phyloP scores from a whole-genome alignment of 2,113 vertebrate genomes.

The Trinectes maculatus region DNA sequence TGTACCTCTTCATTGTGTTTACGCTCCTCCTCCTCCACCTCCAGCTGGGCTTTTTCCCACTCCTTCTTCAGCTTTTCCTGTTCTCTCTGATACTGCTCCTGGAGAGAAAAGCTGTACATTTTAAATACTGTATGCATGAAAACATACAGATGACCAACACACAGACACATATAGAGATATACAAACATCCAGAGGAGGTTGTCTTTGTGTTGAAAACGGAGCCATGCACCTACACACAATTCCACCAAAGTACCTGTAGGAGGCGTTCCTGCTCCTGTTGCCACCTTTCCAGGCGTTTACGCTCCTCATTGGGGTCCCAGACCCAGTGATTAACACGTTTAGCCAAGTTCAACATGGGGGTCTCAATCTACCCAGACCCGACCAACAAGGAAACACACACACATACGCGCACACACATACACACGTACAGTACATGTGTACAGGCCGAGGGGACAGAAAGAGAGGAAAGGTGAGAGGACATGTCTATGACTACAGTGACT shows the following conservation, averaged over 20 bases:
- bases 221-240: constrained; percentile 48
- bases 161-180: neutral
- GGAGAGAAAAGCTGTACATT: constrained; percentile 4
- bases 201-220: constrained; percentile 13
- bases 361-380: constrained; percentile 81
- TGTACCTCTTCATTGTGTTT: constrained; percentile 96
- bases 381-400: constrained; percentile 16
- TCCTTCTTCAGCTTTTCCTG: constrained; percentile 95
- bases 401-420: constrained; percentile 44
- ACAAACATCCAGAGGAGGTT: constrained; percentile 22
- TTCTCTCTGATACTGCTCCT: constrained; percentile 95
- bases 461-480: constrained; percentile 77
- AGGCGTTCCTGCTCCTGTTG: constrained; percentile 95
- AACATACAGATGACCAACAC: neutral
- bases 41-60: constrained; percentile 96
- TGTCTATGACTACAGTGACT: constrained; percentile 55
- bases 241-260: constrained; percentile 88
- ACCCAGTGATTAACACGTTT: constrained; percentile 94
- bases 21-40: constrained; percentile 95
- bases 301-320: constrained; percentile 98
- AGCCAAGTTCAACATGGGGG: constrained; percentile 84
- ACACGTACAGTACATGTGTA: constrained; percentile 49
- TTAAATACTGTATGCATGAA: constrained; percentile 8
- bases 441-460: constrained; percentile 68
- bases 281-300: constrained; percentile 94